Base-by-base conservation (phyloP, 2,888 invertebrate genomes). In the Galerucella calmariensis region DNA sequence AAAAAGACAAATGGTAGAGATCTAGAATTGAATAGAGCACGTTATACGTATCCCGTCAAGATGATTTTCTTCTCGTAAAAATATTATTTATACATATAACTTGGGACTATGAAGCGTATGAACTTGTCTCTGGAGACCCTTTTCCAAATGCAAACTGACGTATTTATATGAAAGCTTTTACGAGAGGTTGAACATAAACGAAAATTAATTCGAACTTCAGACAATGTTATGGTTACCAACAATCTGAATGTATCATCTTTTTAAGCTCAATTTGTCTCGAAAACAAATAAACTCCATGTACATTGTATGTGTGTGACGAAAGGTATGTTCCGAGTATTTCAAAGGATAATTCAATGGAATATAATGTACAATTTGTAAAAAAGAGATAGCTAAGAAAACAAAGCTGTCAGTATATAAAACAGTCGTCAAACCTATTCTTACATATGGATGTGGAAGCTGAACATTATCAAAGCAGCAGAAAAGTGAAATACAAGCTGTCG, bases 1-100 rank as follows among this genome's bases (percentile, higher is more conserved):
- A 62, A 35, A 62, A 35, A 62, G 62, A 62, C 62, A 41, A 62
- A 62, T 62, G 41, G 62, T 41, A 6, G 41, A 58, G 41, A 35
- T 14, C 12, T 14, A 62, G n/a, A 41, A 62, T 62, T 62, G 62
- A 62, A 62, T n/a, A 62, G 9, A 62, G 14, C 62, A 62, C 41
- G 41, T 41, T 62, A 35, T 62, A 62, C 35, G 11, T n/a, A 2
- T 35, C n/a, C 62, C 35, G 62, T 41, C 62, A 62, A 41, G 41
- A 35, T 62, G 11, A 35, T 62, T 62, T 41, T 62, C 41, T 62
- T 62, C 20, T 56, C 11, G 16, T 56, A 20, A 20, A 56, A 56
- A 56, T 56, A 56, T 20, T 16, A 56, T 51, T 41, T 41, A 41
- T 48, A 14, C 14, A 48, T 12, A 12, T 56, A 16, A 56, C 56